Evolutionary conservation across 2,888 invertebrate species (phyloP), one percentile per base, ranked within the genome.

Genomic region (Camptogramma bilineatum): DNA sequence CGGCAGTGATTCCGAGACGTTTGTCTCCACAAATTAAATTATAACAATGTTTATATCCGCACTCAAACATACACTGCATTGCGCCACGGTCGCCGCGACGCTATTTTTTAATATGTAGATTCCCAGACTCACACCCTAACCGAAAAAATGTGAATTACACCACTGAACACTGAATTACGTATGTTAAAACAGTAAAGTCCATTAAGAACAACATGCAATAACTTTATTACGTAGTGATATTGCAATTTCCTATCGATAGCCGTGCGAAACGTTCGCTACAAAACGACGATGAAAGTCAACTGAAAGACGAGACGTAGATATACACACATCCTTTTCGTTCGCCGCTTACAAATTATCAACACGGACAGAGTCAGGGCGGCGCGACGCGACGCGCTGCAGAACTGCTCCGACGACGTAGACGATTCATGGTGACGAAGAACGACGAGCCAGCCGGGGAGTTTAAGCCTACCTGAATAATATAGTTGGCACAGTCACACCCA

Each of bases 271-370:
- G 92, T 92, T 92, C 91, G 86, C 91, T 86, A 87, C 91, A 88
- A 90, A 91, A 90, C 91, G 88, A 88, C 89, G 92, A 90, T 91
- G 91, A 92, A 93, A 93, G 92, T 92, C 92, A 92, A 93, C 92
- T 93, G 92, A 91, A 91, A 92, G 91, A 90, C 91, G 92, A 92
- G 92, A 91, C 88, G 87, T 88, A 91, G 86, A 91, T 91, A 92
- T 92, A 91, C 88, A 88, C 88, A 89, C 87, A 89, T 91, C 92
- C 92, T 90, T 91, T 88, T 92, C 91, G 83, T 88, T 87, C 89
- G 79, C 83, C 83, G 86, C 88, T 87, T 85, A 87, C 87, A 88
- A 90, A 87, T 90, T 86, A 90, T 90, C 89, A 90, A 88, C 88
- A 88, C 80, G 75, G 66, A 74, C 75, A 72, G 72, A 70, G 66